These are phyloP conservation scores for Acrocephalus arundinaceus DNA, from an alignment of 2,113 vertebrate species.

Conservation along the genomic window DNA sequence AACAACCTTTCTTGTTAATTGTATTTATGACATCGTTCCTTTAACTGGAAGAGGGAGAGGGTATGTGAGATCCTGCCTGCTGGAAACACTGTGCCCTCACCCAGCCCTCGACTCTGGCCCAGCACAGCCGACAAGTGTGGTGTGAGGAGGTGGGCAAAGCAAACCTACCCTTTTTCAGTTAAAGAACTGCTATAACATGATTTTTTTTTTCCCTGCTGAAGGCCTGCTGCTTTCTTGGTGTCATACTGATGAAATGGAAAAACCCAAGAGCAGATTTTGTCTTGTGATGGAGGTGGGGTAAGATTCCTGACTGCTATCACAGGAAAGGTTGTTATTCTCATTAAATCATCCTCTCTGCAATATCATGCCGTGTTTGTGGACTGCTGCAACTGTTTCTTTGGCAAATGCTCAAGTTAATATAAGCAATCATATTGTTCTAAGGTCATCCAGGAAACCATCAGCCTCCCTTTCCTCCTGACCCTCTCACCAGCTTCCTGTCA, in stretches of 20 bases:
- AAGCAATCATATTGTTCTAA: constrained; percentile 29
- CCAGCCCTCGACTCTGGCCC: fast-evolving
- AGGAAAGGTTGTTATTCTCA: constrained; percentile 9
- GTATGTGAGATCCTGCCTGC: background rate
- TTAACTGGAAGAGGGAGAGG: background rate
- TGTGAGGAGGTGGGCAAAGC: background rate
- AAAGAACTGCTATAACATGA: background rate
- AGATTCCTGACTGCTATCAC: background rate
- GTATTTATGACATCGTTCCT: background rate
- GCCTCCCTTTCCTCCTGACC: constrained; percentile 34
- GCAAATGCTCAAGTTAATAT: background rate
- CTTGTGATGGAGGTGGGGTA: background rate
- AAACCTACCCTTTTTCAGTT: background rate
- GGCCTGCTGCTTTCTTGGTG: background rate
- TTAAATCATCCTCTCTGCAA: background rate
- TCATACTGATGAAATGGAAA: background rate
- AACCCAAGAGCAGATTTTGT: background rate
- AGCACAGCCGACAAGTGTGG: background rate
- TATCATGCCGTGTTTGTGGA: background rate
- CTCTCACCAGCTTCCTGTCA: constrained; percentile 23
- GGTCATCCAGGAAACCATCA: constrained; percentile 41
- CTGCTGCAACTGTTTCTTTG: background rate
- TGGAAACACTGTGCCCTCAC: fast-evolving
- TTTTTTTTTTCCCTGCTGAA: background rate
- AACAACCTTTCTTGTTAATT: background rate